Evolutionary conservation across 2,888 invertebrate species (phyloP).

Genomic region (Busseola fusca): DNA sequence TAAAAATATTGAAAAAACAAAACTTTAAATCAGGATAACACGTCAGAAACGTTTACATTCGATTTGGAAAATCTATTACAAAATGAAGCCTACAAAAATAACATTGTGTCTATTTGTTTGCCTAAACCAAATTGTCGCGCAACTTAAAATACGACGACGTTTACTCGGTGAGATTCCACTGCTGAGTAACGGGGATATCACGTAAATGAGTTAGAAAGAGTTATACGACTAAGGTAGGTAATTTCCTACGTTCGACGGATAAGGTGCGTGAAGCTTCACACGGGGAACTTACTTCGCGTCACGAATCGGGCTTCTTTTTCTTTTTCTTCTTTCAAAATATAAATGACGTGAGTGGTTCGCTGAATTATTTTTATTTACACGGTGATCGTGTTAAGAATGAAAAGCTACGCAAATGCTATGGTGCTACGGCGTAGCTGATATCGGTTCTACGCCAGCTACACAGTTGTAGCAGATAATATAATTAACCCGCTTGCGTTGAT

Average conservation of each 20-base stretch:
- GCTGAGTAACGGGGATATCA: slow-evolving; percentile 68
- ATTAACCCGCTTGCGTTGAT: not conserved
- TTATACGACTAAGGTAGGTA: slow-evolving; percentile 69
- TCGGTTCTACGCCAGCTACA: slow-evolving; percentile 7
- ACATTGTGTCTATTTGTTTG: slow-evolving; percentile 31
- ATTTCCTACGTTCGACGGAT: slow-evolving; percentile 66
- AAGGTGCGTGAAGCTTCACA: slow-evolving; percentile 68
- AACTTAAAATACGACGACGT: slow-evolving; percentile 58
- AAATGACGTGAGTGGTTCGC: slow-evolving; percentile 37
- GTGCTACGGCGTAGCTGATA: slow-evolving; percentile 42
- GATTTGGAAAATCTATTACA: not conserved
- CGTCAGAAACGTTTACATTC: slow-evolving; percentile 2
- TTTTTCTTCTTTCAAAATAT: slow-evolving; percentile 50
- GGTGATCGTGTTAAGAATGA: slow-evolving; percentile 26
- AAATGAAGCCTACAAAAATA: not conserved
- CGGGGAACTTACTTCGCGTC: slow-evolving; percentile 57
- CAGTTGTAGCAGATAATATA: not conserved
- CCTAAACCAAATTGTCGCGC: slow-evolving; percentile 31
- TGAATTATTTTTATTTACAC: slow-evolving; percentile 36
- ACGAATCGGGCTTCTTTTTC: slow-evolving; percentile 60
- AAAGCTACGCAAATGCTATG: slow-evolving; percentile 22
- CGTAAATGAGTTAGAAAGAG: slow-evolving; percentile 74
- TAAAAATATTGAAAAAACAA: slow-evolving; percentile 11
- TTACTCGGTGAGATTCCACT: slow-evolving; percentile 69
- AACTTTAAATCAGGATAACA: not conserved